Percentiles rank a stretch among this genome's conserved stretches.
Evolutionary conservation across 1,140 invertebrate species (phyloP).

Genomic region (Gonioctena quinquepunctata): DNA sequence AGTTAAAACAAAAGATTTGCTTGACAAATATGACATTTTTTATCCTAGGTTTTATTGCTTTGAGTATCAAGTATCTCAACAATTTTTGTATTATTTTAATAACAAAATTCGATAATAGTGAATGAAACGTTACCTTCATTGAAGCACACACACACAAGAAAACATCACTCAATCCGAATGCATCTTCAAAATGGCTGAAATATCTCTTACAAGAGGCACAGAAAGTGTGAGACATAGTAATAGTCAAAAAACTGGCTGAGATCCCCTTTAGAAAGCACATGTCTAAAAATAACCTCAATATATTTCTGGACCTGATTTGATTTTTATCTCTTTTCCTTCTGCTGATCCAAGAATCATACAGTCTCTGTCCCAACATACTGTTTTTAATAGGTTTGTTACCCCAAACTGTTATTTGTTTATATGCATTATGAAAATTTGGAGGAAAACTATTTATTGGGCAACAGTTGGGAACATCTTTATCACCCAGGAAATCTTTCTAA

Average conservation of each 20-base stretch:
- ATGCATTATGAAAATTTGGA: neutral
- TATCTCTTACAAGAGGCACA: too few species aligned
- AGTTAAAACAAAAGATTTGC: too few species aligned
- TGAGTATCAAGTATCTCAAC: too few species aligned
- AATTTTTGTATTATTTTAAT: too few species aligned
- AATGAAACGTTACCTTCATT: too few species aligned
- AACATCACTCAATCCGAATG: neutral
- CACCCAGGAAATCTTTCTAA: neutral
- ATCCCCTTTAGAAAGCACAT: neutral
- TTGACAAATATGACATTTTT: too few species aligned
- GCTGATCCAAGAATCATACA: neutral
- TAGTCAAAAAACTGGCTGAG: neutral
- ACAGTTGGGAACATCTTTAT: neutral
- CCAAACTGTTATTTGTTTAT: slow-evolving; percentile 2
- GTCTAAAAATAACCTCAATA: neutral
- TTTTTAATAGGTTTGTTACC: slow-evolving; percentile 6
- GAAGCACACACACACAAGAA: neutral
- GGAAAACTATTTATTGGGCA: neutral
- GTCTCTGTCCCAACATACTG: neutral
- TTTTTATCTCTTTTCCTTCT: neutral
- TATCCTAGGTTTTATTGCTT: too few species aligned
- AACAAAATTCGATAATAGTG: too few species aligned
- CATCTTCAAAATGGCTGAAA: too few species aligned
- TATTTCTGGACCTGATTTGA: neutral
- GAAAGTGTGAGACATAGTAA: neutral